phyloP scores from a whole-genome alignment of 2,797 vertebrate genomes.

The Periparus ater region DNA sequence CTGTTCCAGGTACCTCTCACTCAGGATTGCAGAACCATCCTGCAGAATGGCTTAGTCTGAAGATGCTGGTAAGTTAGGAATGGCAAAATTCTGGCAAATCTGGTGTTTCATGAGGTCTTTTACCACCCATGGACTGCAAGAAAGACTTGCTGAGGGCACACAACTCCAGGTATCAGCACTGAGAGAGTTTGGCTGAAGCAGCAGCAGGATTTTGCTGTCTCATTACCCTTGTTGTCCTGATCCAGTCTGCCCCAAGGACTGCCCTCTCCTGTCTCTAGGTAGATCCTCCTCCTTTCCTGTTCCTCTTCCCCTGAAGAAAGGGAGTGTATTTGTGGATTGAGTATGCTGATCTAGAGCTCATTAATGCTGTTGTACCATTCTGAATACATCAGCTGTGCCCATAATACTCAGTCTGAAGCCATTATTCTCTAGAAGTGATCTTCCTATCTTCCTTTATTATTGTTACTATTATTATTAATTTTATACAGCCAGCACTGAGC shows the following conservation, averaged over 20 bases:
- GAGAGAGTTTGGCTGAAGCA: background rate
- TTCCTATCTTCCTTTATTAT: background rate
- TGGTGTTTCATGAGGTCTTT: background rate
- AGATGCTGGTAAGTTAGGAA: background rate
- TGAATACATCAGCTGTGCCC: background rate
- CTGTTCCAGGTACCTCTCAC: background rate
- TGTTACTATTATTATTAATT: background rate
- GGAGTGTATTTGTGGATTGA: background rate
- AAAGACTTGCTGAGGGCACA: background rate
- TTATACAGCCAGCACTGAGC: background rate
- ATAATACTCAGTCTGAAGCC: background rate
- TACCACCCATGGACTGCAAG: background rate
- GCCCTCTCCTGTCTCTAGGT: background rate
- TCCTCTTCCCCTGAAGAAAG: background rate
- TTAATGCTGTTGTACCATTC: background rate
- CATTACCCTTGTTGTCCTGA: background rate
- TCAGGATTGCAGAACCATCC: background rate
- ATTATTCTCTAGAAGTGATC: background rate
- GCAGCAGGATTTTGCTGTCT: background rate
- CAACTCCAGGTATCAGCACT: accelerated
- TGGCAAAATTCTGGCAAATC: background rate
- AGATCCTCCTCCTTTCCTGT: background rate
- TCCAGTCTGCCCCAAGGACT: background rate
- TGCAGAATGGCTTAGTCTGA: background rate
- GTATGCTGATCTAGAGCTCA: background rate